Conservation (phyloP, 2,888 invertebrate species). For the Muscina levida region DNA sequence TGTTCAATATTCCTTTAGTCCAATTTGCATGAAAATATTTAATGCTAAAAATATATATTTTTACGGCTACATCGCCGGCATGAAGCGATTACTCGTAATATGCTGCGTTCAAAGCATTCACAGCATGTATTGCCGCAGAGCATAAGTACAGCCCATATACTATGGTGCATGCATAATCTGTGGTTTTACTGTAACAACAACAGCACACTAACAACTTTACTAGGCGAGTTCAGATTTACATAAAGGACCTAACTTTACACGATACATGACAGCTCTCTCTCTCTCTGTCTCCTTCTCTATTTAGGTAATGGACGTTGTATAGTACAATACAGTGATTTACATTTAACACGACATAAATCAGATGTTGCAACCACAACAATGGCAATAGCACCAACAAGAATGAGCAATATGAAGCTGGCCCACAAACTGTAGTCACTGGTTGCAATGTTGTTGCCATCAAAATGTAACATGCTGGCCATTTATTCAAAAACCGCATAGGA, state of each 20-base stretch:
- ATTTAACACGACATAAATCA: constrained; percentile 75
- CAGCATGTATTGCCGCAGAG: constrained; percentile 21
- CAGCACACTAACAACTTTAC: constrained; percentile 17
- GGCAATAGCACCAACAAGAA: constrained; percentile 40
- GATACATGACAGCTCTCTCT: constrained; percentile 19
- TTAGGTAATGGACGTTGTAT: constrained; percentile 70
- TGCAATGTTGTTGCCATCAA: constrained; percentile 14
- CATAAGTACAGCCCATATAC: not conserved
- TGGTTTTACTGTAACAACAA: constrained; percentile 44
- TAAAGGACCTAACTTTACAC: constrained; percentile 40
- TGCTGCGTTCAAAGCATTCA: constrained; percentile 39
- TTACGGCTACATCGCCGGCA: too few relatives aligned
- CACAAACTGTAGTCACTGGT: constrained; percentile 12
- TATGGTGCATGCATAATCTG: constrained; percentile 49
- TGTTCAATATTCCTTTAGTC: too few relatives aligned
- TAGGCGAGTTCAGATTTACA: constrained; percentile 33
- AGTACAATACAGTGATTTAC: constrained; percentile 72
- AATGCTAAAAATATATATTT: too few relatives aligned
- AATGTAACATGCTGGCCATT: constrained; percentile 44
- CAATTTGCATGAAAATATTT: too few relatives aligned
- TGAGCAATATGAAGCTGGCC: constrained; percentile 26
- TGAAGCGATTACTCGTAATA: constrained; percentile 43
- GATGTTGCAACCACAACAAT: constrained; percentile 69
- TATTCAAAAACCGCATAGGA: constrained; percentile 49
- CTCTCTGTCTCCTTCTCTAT: constrained; percentile 11